Percentiles rank a stretch among this genome's conserved stretches.
phyloP scores from a whole-genome alignment of 2,888 invertebrate genomes.

The Trachelus iudaicus region DNA sequence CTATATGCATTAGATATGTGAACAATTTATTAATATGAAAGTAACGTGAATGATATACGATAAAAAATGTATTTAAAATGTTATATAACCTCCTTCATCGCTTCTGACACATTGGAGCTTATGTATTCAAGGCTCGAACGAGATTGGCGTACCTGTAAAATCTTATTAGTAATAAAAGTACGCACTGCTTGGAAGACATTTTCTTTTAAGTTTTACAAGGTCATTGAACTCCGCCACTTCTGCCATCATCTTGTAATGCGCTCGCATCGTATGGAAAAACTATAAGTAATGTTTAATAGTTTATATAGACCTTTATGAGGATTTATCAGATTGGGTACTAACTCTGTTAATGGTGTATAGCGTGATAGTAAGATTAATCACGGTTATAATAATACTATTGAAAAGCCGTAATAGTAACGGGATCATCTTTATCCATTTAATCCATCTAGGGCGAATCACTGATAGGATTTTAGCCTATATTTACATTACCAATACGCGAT shows the following conservation, averaged over 20 bases:
- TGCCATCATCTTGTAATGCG: constrained; percentile 44
- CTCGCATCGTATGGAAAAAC: constrained; percentile 47
- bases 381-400: constrained; percentile 44
- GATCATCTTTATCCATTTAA: constrained; percentile 3
- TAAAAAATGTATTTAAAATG: not conserved
- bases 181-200: not conserved
- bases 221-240: constrained; percentile 46
- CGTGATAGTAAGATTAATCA: constrained; percentile 41
- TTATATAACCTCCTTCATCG: constrained; percentile 49
- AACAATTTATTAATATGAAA: not conserved
- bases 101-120: constrained; percentile 42
- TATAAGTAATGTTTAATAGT: constrained; percentile 22
- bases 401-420: constrained; percentile 38
- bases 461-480: constrained; percentile 10
- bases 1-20: constrained; percentile 27
- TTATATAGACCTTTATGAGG: constrained; percentile 5
- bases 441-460: constrained; percentile 6
- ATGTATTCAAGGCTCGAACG: constrained; percentile 49
- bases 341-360: constrained; percentile 49
- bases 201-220: constrained; percentile 36
- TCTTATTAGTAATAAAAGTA: not conserved
- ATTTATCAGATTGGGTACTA: constrained; percentile 25
- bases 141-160: constrained; percentile 47
- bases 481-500: not conserved
- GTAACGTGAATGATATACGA: not conserved